Conservation (phyloP, 2,888 invertebrate species). For the Nemotelus nigrinus region DNA sequence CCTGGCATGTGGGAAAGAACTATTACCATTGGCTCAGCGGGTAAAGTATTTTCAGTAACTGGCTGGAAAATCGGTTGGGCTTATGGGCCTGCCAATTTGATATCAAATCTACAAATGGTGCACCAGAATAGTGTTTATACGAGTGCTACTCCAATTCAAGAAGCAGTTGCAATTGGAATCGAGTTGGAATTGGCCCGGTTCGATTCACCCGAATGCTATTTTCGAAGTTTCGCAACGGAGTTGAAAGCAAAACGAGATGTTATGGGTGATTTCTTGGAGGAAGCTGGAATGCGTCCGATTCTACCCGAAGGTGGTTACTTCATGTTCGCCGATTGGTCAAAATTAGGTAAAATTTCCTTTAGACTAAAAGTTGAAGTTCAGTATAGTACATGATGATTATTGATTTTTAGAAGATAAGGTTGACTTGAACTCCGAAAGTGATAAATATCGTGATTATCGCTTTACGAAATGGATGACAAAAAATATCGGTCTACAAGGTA, state of each 20-base stretch:
- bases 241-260: conserved; percentile 82
- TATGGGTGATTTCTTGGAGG: conserved; percentile 77
- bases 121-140: conserved; percentile 97
- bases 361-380: neutral
- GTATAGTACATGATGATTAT: neutral
- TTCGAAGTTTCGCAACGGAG: conserved; percentile 78
- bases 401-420: conserved; percentile 70
- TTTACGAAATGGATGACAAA: conserved; percentile 97
- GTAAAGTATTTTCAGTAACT: conserved; percentile 97
- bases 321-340: conserved; percentile 92
- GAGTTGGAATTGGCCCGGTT: conserved; percentile 82
- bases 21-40: conserved; percentile 95
- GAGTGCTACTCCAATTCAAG: conserved; percentile 88
- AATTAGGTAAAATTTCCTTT: conserved; percentile 68
- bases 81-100: conserved; percentile 84
- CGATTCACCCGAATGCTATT: conserved; percentile 82
- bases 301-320: conserved; percentile 98
- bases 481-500: conserved; percentile 90
- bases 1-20: conserved; percentile 99
- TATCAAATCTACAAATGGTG: conserved; percentile 83
- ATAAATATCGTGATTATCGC: conserved; percentile 83
- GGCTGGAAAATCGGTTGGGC: conserved; percentile 99
- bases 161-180: conserved; percentile 90
- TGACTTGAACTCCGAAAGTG: conserved; percentile 75
- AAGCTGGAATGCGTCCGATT: conserved; percentile 89